phyloP scores from a whole-genome alignment of 2,797 vertebrate species.

The Spondyliosoma cantharus region DNA sequence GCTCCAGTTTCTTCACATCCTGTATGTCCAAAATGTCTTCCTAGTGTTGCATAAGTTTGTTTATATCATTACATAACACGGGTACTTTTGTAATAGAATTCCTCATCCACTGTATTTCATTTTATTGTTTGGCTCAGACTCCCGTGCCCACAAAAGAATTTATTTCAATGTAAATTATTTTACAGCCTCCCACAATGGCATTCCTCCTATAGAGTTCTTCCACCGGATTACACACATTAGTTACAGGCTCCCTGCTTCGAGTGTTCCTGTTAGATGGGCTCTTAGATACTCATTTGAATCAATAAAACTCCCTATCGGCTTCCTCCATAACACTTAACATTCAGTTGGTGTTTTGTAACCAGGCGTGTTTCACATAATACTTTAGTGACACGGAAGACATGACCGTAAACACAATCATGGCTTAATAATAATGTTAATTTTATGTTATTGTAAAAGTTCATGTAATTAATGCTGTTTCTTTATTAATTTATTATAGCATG shows the following conservation, averaged over 20 bases:
- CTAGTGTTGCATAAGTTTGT: neutral
- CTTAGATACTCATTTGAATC: slow-evolving; percentile 55
- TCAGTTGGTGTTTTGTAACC: slow-evolving; percentile 23
- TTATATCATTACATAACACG: slow-evolving; percentile 19
- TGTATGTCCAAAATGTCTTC: neutral
- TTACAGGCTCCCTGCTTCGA: slow-evolving; percentile 62
- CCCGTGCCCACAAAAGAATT: slow-evolving; percentile 50
- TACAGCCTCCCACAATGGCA: slow-evolving; percentile 64
- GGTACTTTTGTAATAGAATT: slow-evolving; percentile 20
- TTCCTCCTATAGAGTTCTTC: slow-evolving; percentile 66
- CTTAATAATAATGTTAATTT: slow-evolving; percentile 27
- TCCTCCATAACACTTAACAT: slow-evolving; percentile 8
- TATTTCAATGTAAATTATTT: slow-evolving; percentile 73
- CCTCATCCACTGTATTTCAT: slow-evolving; percentile 44
- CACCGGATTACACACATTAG: slow-evolving; percentile 75
- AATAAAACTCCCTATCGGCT: slow-evolving; percentile 45
- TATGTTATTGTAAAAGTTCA: slow-evolving; percentile 18
- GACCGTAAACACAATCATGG: neutral
- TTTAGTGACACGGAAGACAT: slow-evolving; percentile 20
- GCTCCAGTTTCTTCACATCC: slow-evolving; percentile 38
- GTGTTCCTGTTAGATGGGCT: slow-evolving; percentile 52
- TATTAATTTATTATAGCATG: slow-evolving; percentile 11
- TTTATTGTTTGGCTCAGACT: slow-evolving; percentile 48
- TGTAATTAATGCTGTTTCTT: slow-evolving; percentile 8
- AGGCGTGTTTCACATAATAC: slow-evolving; percentile 11